Base-by-base conservation (phyloP, 2,888 invertebrate species). In the Heliconius ismenius region DNA sequence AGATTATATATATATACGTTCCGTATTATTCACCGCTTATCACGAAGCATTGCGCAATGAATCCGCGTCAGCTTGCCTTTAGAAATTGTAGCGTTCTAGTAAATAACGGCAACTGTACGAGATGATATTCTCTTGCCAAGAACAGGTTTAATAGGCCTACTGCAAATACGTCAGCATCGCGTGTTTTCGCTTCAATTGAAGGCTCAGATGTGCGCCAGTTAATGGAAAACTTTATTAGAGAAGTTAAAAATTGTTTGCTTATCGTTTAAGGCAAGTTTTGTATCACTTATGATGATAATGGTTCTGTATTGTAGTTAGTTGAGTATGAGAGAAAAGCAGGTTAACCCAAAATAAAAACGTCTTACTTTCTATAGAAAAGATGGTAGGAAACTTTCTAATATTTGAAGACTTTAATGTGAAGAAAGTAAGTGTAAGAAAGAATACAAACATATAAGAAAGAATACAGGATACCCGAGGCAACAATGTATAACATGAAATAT, bases 1-100 rank as follows among this genome's bases (percentile, higher is more conserved):
- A n/a, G 9, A 10, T n/a, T 10, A n/a, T 58, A 58, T 39, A 58
- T 15, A 58, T 15, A 62, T 62, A 62, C 24, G 62, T 62, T 7
- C 54, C 63, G 32, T 67, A 62, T 76, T 68, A 43, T 67, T 67
- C 73, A 76, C 73, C 10, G 43, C 74, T 74, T 67, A 67, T 67
- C 67, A 39, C 6, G 39, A 67, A 43, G 39, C 67, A 24, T 24
- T 67, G 67, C 67, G 67, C 67, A 67, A 67, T 67, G 39, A 67
- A 67, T 43, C 67, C 24, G 67, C 67, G 67, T 67, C 67, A 67
- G 67, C 67, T 43, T 43, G 67, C 39, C 67, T 67, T 67, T 67
- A 67, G 67, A 67, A 67, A 67, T 67, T 67, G 67, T 67, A 67
- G 39, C 43, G 24, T 67, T 67, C 43, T 39, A 67, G 67, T 67